Percentiles rank a stretch among this genome's conserved stretches.
Conservation (phyloP, 2,888 invertebrate genomes). For the Dicranocentrus wangi region DNA sequence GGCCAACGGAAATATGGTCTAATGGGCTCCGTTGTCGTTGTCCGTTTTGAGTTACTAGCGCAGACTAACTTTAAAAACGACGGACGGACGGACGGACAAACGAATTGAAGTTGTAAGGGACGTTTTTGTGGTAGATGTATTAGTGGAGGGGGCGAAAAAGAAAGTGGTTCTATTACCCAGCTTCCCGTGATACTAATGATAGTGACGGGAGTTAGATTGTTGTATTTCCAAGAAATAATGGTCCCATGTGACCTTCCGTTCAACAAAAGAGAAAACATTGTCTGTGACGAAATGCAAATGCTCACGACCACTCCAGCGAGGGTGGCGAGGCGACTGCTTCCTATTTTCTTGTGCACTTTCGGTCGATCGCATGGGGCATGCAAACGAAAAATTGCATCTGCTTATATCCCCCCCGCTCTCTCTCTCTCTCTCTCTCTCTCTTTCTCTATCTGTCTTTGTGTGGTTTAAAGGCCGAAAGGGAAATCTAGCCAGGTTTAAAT, state of each 20-base stretch:
- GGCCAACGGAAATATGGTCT: no score
- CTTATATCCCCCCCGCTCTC: background rate
- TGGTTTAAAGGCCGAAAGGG: background rate
- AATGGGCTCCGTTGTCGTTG: background rate
- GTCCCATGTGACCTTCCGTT: slow-evolving; percentile 40
- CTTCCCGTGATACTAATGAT: slow-evolving; percentile 18
- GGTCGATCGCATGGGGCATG: background rate
- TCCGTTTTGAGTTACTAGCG: background rate
- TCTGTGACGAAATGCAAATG: slow-evolving; percentile 38
- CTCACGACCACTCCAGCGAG: background rate
- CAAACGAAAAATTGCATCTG: background rate
- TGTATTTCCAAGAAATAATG: slow-evolving; percentile 48
- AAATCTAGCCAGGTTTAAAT: background rate
- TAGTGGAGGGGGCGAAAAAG: background rate
- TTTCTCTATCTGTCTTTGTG: background rate
- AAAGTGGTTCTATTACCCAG: slow-evolving; percentile 27
- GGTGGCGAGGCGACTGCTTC: background rate
- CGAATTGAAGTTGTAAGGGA: background rate
- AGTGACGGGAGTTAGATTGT: slow-evolving; percentile 24
- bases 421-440: background rate
- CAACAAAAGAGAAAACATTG: slow-evolving; percentile 24
- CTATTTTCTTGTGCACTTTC: no score
- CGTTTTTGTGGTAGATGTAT: background rate
- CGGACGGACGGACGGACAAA: background rate
- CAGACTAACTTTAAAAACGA: background rate